Percentiles rank a stretch among this genome's conserved stretches.
These are phyloP conservation scores for Tetragonisca angustula DNA, from an alignment of 2,888 invertebrate genomes.

Conservation along the genomic window DNA sequence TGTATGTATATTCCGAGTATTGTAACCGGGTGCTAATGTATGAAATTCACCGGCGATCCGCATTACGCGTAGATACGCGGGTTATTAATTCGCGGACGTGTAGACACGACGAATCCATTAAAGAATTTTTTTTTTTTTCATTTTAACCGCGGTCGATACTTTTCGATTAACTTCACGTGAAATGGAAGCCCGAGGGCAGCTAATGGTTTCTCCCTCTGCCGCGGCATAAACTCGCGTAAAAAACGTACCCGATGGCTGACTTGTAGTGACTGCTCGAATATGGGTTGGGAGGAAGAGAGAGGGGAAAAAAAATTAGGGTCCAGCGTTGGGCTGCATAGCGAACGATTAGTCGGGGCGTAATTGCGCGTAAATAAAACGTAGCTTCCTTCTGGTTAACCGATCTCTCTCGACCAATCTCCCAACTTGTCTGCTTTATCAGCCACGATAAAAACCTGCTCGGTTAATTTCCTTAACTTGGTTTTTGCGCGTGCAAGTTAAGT, in stretches of 20 bases:
- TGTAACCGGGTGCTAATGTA: background rate
- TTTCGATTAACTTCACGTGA: constrained; percentile 68
- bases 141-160: constrained; percentile 55
- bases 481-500: background rate
- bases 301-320: constrained; percentile 43
- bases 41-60: background rate
- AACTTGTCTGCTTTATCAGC: constrained; percentile 33
- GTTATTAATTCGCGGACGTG: constrained; percentile 46
- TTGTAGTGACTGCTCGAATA: constrained; percentile 53
- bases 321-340: constrained; percentile 24
- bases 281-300: constrained; percentile 1
- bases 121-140: constrained; percentile 36
- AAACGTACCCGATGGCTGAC: constrained; percentile 44
- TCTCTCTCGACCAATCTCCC: constrained; percentile 46
- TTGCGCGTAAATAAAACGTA: constrained; percentile 72
- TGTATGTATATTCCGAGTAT: background rate
- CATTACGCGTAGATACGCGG: constrained; percentile 3
- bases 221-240: constrained; percentile 47
- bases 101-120: constrained; percentile 57
- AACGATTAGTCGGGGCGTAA: constrained; percentile 67
- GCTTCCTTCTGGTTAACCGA: constrained; percentile 51
- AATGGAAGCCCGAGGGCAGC: constrained; percentile 63
- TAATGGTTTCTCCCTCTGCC: constrained; percentile 65
- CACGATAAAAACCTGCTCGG: constrained; percentile 17
- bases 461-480: constrained; percentile 20